Evolutionary conservation across 2,888 invertebrate species (phyloP), one percentile per base, ranked within the genome.

Genomic region (Azorinus chamasolen): DNA sequence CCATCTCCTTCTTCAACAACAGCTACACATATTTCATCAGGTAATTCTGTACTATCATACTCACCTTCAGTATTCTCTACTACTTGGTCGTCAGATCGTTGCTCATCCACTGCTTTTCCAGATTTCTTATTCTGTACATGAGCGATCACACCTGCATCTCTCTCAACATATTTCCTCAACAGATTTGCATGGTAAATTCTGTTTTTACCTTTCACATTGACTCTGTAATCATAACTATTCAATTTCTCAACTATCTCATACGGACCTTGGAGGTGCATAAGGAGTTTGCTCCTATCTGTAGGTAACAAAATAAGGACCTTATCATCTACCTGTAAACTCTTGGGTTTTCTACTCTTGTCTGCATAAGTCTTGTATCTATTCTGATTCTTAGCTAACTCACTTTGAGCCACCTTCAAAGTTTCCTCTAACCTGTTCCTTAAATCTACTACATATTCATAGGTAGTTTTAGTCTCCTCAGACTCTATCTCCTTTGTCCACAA

Each of bases 291-390:
- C 5, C 48, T 16, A 20, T 84, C 72, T 0, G 84, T 84, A 1
- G 84, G 83, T 4, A 84, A 37, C 16, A 87, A 55, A 0, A 87
- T 58, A 12, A 86, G 48, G 0, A 79, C 83, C 20, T 69, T 64
- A 12, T 83, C 83, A 16, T 73, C 79, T 16, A 59, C 50, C 18
- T 66, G 45, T 12, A 83, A 59, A 4, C 39, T 16, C 50, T 75
- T 41, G 1, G 10, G 1, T 41, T 43, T 73, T 2, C 73, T 59
- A 24, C 68, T 83, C 16, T 24, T 25, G 41, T 86, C 79, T 55
- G 76, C 79, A 39, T 79, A 73, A 1, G 45, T 51, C 25, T 70
- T 74, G 32, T 66, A 63, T 20, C 71, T 45, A 12, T 45, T 5
- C 1, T 45, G n/a, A 20, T 58, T n/a, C 27, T 48, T 73, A 55